phyloP scores from a whole-genome alignment of 2,888 invertebrate genomes.

The Caenorhabditis imperialis region DNA sequence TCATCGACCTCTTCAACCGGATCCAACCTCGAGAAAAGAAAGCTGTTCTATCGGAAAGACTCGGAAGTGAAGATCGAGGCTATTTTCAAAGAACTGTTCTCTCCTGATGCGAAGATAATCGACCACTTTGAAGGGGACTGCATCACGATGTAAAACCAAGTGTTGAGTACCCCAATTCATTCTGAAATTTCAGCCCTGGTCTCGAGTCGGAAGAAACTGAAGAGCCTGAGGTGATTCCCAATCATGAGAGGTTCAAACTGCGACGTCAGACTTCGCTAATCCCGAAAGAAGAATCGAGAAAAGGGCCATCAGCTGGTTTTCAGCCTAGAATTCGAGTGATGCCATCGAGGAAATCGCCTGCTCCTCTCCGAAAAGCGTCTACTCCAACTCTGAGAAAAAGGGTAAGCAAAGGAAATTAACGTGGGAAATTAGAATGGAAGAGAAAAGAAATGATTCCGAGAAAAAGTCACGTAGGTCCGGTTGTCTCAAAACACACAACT shows the following conservation, averaged over 20 bases:
- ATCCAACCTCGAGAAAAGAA: constrained; percentile 21
- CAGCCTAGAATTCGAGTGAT: constrained; percentile 24
- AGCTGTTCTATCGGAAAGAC: constrained; percentile 30
- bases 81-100: constrained; percentile 51
- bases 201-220: constrained; percentile 17
- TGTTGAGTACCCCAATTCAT: not conserved
- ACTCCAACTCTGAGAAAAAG: constrained; percentile 36
- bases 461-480: too few species aligned
- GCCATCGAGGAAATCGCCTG: constrained; percentile 32
- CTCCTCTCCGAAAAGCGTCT: constrained; percentile 35
- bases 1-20: constrained; percentile 30
- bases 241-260: constrained; percentile 38
- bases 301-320: not conserved
- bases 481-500: too few species aligned
- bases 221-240: constrained; percentile 16
- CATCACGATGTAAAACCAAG: too few species aligned
- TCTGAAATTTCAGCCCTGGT: constrained; percentile 18
- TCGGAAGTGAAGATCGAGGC: constrained; percentile 52
- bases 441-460: constrained; percentile 13
- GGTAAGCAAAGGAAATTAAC: too few species aligned
- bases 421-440: constrained; percentile 9
- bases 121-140: constrained; percentile 42
- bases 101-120: constrained; percentile 46
- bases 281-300: constrained; percentile 17
- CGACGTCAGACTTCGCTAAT: constrained; percentile 34